Conservation (phyloP, 2,113 vertebrate species). For the Pygathrix nemaeus region DNA sequence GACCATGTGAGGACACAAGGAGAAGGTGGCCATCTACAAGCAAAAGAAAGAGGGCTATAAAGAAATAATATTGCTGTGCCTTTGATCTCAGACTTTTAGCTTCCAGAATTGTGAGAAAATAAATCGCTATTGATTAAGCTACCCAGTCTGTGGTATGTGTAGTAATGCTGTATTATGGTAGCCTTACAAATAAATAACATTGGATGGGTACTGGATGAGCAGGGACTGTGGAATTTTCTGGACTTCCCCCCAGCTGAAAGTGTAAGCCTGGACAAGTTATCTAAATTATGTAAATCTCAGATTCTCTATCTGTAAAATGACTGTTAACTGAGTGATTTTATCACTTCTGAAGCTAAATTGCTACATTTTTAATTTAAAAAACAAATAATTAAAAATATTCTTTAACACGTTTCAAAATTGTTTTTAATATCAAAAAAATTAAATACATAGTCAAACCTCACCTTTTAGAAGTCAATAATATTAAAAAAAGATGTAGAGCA, state of each 20-base stretch:
- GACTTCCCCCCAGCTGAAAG: fast-evolving
- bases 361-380: not conserved
- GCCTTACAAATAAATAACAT: not conserved
- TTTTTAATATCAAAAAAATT: not conserved
- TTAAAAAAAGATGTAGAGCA: not conserved
- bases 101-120: not conserved
- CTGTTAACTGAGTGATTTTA: not conserved
- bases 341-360: not conserved
- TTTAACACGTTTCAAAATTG: not conserved
- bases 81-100: not conserved
- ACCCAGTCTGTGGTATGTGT: not conserved
- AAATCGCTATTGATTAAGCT: not conserved
- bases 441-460: not conserved
- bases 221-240: not conserved
- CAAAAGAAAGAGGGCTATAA: not conserved
- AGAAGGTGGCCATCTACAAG: not conserved
- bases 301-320: not conserved
- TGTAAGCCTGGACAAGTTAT: not conserved
- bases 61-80: not conserved
- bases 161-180: not conserved
- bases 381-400: not conserved
- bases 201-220: not conserved
- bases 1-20: not conserved
- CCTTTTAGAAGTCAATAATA: not conserved
- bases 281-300: not conserved